Conservation (phyloP, 2,888 invertebrate genomes). For the Dolichopus griseipennis region DNA sequence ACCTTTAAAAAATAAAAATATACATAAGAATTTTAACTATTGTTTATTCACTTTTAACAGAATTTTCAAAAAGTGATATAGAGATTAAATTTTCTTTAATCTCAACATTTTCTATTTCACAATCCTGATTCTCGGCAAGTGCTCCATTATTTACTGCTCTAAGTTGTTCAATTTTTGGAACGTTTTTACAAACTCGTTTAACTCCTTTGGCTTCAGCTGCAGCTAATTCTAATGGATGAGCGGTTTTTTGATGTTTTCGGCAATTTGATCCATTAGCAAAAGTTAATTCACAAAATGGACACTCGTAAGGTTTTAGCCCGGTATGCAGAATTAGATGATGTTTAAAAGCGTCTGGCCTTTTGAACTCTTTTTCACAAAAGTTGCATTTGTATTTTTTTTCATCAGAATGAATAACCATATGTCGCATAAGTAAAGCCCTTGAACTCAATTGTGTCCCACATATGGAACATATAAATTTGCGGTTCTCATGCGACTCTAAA, state of each 20-base stretch:
- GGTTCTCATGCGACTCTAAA: slow-evolving; percentile 42
- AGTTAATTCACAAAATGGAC: slow-evolving; percentile 39
- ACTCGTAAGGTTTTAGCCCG: slow-evolving; percentile 39
- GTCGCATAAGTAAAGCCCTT: slow-evolving; percentile 42
- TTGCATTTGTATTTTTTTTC: slow-evolving; percentile 25
- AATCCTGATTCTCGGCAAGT: too few species aligned
- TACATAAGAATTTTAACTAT: too few species aligned
- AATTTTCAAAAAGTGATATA: too few species aligned
- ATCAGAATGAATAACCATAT: slow-evolving; percentile 26
- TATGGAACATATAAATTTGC: slow-evolving; percentile 41
- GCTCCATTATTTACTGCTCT: not conserved
- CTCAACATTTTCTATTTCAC: too few species aligned
- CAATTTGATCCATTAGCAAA: slow-evolving; percentile 43
- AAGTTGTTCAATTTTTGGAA: not conserved
- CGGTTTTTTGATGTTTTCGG: slow-evolving; percentile 40
- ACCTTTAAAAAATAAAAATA: too few species aligned
- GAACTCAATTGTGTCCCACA: slow-evolving; percentile 43
- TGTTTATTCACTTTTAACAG: too few species aligned
- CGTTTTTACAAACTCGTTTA: too few species aligned
- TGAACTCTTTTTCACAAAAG: slow-evolving; percentile 27
- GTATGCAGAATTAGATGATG: slow-evolving; percentile 40
- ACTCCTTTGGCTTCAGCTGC: slow-evolving; percentile 28
- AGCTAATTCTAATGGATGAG: slow-evolving; percentile 39
- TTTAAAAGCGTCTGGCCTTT: slow-evolving; percentile 35
- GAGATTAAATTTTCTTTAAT: too few species aligned